Evolutionary conservation across 2,888 invertebrate species (phyloP).

Genomic region (Rotaria sp.): DNA sequence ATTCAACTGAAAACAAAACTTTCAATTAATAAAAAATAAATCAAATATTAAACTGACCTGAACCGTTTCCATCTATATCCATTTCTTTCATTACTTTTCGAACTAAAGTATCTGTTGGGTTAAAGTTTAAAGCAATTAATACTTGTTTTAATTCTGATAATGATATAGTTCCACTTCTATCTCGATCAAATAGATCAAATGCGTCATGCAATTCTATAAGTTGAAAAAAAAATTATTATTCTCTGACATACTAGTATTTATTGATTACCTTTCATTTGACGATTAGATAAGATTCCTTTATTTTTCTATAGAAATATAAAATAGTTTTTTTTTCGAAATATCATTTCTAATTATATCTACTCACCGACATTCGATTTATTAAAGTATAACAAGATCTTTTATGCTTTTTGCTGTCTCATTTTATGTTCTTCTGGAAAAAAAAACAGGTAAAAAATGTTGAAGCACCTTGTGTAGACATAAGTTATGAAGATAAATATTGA

Average conservation of each 20-base stretch:
- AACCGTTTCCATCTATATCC: not conserved
- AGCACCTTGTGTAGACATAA: no score
- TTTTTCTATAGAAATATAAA: not conserved
- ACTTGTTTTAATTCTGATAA: not conserved
- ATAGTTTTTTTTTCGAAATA: not conserved
- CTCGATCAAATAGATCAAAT: constrained; percentile 6
- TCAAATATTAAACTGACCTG: not conserved
- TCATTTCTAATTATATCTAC: not conserved
- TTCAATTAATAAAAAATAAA: not conserved
- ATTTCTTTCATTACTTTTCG: constrained; percentile 19
- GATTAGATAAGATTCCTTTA: not conserved
- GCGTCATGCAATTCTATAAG: not conserved
- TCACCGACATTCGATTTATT: not conserved
- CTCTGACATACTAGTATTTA: not conserved
- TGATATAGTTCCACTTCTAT: not conserved
- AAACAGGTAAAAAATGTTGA: no score
- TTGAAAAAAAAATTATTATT: not conserved
- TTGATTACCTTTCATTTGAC: not conserved
- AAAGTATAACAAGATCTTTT: not conserved
- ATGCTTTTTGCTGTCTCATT: no score
- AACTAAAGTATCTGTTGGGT: not conserved
- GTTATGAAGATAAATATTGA: no score
- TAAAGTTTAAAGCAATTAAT: constrained; percentile 10
- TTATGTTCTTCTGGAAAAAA: no score
- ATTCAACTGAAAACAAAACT: constrained; percentile 31